These are phyloP conservation scores for Gila robusta DNA, from an alignment of 2,797 vertebrate genomes.

Conservation along the genomic window DNA sequence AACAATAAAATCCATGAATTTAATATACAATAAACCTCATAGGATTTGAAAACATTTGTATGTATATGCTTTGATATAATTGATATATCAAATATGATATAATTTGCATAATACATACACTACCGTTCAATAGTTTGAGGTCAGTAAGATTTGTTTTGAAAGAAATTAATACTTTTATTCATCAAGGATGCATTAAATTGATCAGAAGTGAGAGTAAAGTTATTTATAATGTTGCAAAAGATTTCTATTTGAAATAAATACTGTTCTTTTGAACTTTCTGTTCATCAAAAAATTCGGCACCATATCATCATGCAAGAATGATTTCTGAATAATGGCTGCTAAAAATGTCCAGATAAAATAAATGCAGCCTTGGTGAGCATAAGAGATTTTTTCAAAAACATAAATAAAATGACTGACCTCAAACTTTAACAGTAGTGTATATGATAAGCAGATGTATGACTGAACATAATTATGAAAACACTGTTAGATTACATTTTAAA, in stretches of 20 bases:
- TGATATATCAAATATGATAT: background rate
- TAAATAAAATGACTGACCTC: background rate
- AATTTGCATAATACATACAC: background rate
- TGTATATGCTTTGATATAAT: background rate
- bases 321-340: background rate
- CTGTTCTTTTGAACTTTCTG: background rate
- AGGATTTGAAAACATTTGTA: background rate
- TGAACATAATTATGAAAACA: background rate
- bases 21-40: background rate
- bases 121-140: background rate
- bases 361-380: background rate
- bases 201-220: background rate
- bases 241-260: background rate
- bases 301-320: background rate
- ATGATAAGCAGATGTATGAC: background rate
- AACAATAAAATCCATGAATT: background rate
- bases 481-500: background rate
- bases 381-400: background rate
- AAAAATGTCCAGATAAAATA: background rate
- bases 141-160: background rate
- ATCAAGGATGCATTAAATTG: background rate
- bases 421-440: background rate
- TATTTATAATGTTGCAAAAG: background rate
- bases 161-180: background rate
- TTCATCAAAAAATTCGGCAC: background rate